Evolutionary conservation across 2,888 invertebrate genomes (phyloP), one percentile per base, ranked within the genome.

Genomic region (Ommatoiulus sabulosus): DNA sequence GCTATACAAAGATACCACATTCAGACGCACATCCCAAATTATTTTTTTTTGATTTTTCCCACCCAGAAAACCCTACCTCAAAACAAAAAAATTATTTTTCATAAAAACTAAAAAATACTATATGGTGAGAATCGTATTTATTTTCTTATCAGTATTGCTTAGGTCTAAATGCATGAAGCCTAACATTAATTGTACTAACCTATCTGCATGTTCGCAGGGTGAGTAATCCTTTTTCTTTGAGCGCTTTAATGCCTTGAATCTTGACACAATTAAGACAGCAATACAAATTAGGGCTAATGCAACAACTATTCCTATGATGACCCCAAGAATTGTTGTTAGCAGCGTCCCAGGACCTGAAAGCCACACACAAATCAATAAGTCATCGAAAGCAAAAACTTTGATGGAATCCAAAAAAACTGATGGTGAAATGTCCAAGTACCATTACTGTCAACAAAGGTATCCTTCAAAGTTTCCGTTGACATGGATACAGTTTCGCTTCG

Each of bases 251-350:
- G 89, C 84, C 72, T 87, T 88, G 43, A 87, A 44, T 44, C 87
- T 87, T 12, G 88, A 44, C 15, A 85, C 86, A 48, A 89, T 84
- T 52, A 89, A 87, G n/a, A 89, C 43, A 12, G 86, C 87, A 12
- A 89, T 89, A 43, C 87, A 87, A 20, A 89, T 63, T 7, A 89
- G 46, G 7, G 89, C 89, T 24, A 89, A 48, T 2, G 89, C 89
- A 44, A 89, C 89, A 4, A 89, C 89, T 20, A 89, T 84, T 43
- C 89, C 89, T 44, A 89, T 72, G 10, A 89, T 85, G 44, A 89
- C 88, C 1, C 89, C 89, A 10, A 89, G 87, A 86, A 89, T 86
- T 4, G 89, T 89, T 44, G 89, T 89, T 17, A 89, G 84, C 84
- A 88, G 35, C 43, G 20, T 87, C 2, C 87, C 89, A 7, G 84